phyloP scores from a whole-genome alignment of 2,113 vertebrate species.

The Falcunculus frontatus region DNA sequence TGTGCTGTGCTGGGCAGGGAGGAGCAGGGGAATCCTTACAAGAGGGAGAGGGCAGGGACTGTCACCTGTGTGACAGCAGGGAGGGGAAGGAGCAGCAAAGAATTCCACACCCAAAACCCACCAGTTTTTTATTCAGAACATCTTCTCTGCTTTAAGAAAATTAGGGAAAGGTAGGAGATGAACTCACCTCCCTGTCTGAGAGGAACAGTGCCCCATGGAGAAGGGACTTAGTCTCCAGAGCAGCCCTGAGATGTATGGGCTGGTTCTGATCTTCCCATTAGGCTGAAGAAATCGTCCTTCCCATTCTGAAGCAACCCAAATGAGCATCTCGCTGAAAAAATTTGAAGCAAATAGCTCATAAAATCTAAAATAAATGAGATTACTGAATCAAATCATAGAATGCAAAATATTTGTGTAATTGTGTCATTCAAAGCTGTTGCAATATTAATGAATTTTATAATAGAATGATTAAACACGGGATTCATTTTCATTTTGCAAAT shows the following conservation, averaged over 20 bases:
- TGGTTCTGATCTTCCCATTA: conserved; percentile 1
- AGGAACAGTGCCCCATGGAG: neutral
- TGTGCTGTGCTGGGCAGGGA: neutral
- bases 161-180: neutral
- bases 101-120: neutral
- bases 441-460: conserved; percentile 57
- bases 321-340: conserved; percentile 12
- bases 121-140: neutral
- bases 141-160: neutral
- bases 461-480: conserved; percentile 39
- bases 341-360: conserved; percentile 47
- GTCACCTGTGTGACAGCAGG: fast-evolving
- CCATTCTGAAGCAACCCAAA: neutral
- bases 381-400: conserved; percentile 16
- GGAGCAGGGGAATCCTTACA: neutral
- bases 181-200: neutral
- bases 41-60: neutral
- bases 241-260: neutral
- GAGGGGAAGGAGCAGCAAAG: neutral
- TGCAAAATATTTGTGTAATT: conserved; percentile 64
- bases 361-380: conserved; percentile 47
- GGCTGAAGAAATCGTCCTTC: conserved; percentile 25
- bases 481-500: conserved; percentile 37
- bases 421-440: conserved; percentile 36
- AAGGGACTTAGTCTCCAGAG: neutral